phyloP scores from a whole-genome alignment of 2,113 vertebrate genomes.

The Zapornia atra region DNA sequence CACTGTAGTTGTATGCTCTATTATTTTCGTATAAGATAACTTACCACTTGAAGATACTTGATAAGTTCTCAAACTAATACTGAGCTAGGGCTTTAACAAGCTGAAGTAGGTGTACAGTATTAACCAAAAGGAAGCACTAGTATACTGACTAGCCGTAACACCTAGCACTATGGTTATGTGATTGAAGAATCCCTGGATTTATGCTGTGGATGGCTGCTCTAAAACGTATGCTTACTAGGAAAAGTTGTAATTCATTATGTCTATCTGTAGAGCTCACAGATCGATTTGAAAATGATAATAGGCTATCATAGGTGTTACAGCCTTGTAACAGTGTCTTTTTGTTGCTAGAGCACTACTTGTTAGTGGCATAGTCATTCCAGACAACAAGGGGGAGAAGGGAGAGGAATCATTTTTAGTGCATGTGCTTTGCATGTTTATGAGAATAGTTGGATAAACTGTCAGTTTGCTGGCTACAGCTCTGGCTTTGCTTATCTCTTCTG shows the following conservation, averaged over 20 bases:
- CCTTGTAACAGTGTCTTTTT: background rate
- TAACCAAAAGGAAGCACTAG: background rate
- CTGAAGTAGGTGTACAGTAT: background rate
- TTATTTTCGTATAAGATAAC: slow-evolving; percentile 30
- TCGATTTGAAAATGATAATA: background rate
- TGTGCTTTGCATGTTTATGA: background rate
- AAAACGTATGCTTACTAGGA: background rate
- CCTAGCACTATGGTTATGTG: background rate
- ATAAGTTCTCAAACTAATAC: slow-evolving; percentile 8
- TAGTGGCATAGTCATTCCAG: background rate
- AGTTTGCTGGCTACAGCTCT: background rate
- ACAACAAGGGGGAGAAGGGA: background rate
- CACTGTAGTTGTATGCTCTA: background rate
- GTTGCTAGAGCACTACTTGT: background rate
- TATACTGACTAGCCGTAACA: background rate
- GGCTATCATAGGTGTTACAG: background rate
- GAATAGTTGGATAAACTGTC: background rate
- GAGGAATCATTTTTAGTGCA: background rate
- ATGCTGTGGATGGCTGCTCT: background rate
- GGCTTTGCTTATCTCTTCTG: background rate
- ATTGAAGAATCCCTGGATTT: background rate
- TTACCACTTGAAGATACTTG: background rate
- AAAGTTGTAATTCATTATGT: background rate
- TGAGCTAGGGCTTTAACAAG: background rate
- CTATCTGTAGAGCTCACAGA: background rate